Evolutionary conservation across 1,140 invertebrate genomes (phyloP), one percentile per base, ranked within the genome.

Genomic region (Scaptomyza hsui): DNA sequence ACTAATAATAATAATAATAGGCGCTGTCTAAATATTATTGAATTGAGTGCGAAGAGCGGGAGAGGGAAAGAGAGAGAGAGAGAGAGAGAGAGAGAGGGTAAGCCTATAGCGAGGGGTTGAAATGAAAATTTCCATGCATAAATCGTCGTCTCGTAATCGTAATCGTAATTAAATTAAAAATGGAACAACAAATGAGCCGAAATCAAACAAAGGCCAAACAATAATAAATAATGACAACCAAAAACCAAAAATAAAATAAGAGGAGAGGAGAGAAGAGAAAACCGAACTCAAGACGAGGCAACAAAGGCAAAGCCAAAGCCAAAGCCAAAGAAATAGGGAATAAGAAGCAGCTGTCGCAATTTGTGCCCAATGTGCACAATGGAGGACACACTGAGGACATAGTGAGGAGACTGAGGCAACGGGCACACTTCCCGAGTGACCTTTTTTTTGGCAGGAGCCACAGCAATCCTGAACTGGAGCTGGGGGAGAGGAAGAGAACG

Each of bases 121-220:
- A 29, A 29, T 16, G 19, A 29, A 53, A 69, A 77, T 85, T 85
- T 86, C 74, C 81, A 85, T 86, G 72, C 67, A 83, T 75, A 83
- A 82, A 78, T 82, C 75, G 21, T 57, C 4, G 15, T 19, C 21
- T 48, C 53, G 37, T 56, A 32, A 57, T 44, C 53, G 37, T 56
- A 32, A 57, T 44, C 67, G 79, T 83, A 85, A 85, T 85, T 85
- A 86, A 85, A 85, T 85, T 85, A 88, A 86, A 81, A 81, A 72
- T 80, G 79, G 79, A 75, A 80, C 72, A 85, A 75, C 75, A 75
- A 68, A 80, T 60, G 61, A 81, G 62, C 53, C 9, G 41, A 53
- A 73, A 65, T 49, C 80, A 75, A 72, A 86, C 76, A 85, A 85
- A 74, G 65, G 65, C 41, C 61, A 60, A 83, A 78, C 80, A 67